phyloP scores from a whole-genome alignment of 2,888 invertebrate genomes.

The Lapara coniferarum region DNA sequence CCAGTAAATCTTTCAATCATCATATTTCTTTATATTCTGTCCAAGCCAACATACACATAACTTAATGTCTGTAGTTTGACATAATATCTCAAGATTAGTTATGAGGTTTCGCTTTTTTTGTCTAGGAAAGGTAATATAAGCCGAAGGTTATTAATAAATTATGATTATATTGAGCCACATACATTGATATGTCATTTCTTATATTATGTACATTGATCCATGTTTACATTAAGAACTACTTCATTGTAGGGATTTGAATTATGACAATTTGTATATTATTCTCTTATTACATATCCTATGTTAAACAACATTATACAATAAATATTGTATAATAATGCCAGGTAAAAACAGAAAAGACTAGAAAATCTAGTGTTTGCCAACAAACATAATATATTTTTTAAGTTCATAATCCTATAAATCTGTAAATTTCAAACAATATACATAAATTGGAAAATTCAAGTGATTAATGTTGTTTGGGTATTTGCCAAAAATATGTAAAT shows the following conservation, averaged over 20 bases:
- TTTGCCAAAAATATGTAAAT: constrained; percentile 43
- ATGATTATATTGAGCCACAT: no score
- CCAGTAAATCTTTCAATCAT: not conserved
- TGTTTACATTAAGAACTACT: no score
- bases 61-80: no score
- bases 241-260: no score
- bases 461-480: constrained; percentile 45
- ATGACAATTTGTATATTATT: no score
- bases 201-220: no score
- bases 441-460: constrained; percentile 44
- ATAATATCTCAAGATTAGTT: no score
- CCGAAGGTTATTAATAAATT: no score
- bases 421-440: constrained; percentile 43
- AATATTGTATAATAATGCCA: constrained; percentile 4
- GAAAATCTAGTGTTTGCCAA: not conserved
- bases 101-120: no score
- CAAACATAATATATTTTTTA: constrained; percentile 2
- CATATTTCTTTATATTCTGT: not conserved
- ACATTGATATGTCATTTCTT: no score
- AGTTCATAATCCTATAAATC: constrained; percentile 25
- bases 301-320: not conserved
- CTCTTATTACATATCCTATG: no score
- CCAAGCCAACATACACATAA: not conserved
- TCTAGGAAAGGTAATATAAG: no score
- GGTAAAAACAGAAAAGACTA: not conserved